Conservation (phyloP, 2,113 vertebrate genomes). For the Tyto alba region DNA sequence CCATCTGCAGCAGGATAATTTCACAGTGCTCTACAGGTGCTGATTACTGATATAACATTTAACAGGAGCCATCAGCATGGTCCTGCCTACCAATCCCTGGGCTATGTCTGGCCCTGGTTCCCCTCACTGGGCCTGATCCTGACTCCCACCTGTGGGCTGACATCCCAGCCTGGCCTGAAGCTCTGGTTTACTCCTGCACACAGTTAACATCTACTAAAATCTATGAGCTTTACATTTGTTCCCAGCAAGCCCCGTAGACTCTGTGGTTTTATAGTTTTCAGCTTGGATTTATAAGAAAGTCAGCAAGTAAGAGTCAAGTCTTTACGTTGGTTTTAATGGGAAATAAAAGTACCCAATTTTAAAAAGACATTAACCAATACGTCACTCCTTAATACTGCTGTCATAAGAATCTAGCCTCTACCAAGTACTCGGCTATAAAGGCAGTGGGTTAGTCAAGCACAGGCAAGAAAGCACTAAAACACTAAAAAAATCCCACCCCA, state of each 20-base stretch:
- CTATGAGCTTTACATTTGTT: not conserved
- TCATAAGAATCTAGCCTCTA: not conserved
- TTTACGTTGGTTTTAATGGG: not conserved
- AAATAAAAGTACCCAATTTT: not conserved
- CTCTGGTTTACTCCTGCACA: not conserved
- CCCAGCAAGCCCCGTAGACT: not conserved
- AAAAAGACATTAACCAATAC: not conserved
- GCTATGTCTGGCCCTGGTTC: not conserved
- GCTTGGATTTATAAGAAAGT: not conserved
- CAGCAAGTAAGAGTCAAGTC: not conserved
- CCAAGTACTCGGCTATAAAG: not conserved
- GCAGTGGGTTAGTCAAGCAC: not conserved
- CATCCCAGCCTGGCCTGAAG: not conserved
- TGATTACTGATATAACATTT: not conserved
- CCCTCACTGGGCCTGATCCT: not conserved
- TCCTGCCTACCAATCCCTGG: not conserved
- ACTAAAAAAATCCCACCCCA: not conserved
- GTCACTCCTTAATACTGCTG: not conserved
- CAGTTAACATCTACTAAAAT: not conserved
- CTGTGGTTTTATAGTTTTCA: not conserved
- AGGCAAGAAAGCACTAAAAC: not conserved
- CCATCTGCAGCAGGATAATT: not conserved
- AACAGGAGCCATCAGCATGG: not conserved
- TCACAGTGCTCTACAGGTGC: not conserved
- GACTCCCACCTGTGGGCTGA: not conserved